Percentiles rank a stretch among this genome's conserved stretches.
phyloP scores from a whole-genome alignment of 1,140 invertebrate genomes.

The Hycleus cichorii region DNA sequence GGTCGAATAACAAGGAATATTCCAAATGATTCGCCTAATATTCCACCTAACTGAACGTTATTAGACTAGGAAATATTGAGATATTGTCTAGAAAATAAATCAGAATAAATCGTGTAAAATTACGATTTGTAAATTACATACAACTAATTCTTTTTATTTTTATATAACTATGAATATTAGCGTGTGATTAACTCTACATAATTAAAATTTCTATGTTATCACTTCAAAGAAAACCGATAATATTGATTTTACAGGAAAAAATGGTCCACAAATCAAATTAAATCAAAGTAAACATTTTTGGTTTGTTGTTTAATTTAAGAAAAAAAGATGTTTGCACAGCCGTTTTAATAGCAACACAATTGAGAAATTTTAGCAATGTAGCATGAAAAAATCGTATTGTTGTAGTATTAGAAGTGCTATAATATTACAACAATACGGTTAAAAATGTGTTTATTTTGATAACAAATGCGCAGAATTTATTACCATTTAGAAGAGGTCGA shows the following conservation, averaged over 20 bases:
- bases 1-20: too few relatives aligned
- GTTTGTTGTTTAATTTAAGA: neutral
- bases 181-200: constrained; percentile 6
- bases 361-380: neutral
- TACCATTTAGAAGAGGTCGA: too few relatives aligned
- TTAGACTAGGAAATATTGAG: too few relatives aligned
- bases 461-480: too few relatives aligned
- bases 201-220: constrained; percentile 11
- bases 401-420: neutral
- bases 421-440: too few relatives aligned
- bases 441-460: constrained; percentile 10
- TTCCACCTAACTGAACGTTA: too few relatives aligned
- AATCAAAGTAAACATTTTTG: constrained; percentile 14
- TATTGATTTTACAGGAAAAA: neutral
- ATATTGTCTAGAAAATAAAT: too few relatives aligned
- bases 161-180: neutral
- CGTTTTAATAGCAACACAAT: constrained; percentile 1
- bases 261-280: constrained; percentile 9
- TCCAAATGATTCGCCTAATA: too few relatives aligned
- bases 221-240: constrained; percentile 2
- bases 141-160: too few relatives aligned
- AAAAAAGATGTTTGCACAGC: constrained; percentile 3
- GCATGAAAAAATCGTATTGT: neutral
- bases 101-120: too few relatives aligned
- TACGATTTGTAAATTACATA: too few relatives aligned